Evolutionary conservation across 2,113 vertebrate genomes (phyloP).

Genomic region (Euleptes europaea): DNA sequence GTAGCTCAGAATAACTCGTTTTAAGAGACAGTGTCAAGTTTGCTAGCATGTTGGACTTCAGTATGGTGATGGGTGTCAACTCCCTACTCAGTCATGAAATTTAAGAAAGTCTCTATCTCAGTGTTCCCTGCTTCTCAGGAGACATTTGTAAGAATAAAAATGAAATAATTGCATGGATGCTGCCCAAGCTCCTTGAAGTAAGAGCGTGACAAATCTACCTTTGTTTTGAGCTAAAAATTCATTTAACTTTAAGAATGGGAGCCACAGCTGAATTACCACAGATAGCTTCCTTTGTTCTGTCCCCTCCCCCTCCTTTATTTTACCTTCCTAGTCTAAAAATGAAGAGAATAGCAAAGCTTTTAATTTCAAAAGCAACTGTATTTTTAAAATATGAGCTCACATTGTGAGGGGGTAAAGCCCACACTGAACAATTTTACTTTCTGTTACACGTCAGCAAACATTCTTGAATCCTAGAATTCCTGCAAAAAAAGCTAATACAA

Average conservation of each 20-base stretch:
- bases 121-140: neutral
- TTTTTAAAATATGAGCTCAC: slow-evolving; percentile 39
- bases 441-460: slow-evolving; percentile 48
- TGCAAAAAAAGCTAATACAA: slow-evolving; percentile 38
- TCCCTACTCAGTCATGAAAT: neutral
- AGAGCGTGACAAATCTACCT: neutral
- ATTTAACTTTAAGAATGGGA: neutral
- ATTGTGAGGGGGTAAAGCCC: slow-evolving; percentile 26
- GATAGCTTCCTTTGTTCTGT: neutral
- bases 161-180: neutral
- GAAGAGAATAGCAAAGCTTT: neutral
- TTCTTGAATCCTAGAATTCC: slow-evolving; percentile 35
- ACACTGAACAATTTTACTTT: slow-evolving; percentile 25
- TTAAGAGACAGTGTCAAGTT: neutral
- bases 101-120: neutral
- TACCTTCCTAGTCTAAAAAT: slow-evolving; percentile 19
- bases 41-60: neutral
- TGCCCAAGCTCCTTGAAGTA: neutral
- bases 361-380: slow-evolving; percentile 20
- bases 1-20: neutral
- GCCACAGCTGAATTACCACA: neutral
- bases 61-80: neutral
- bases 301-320: neutral
- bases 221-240: neutral
- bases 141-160: neutral